Evolutionary conservation across 2,113 vertebrate genomes (phyloP), one percentile per base, ranked within the genome.

Genomic region (Nerophis lumbriciformis): DNA sequence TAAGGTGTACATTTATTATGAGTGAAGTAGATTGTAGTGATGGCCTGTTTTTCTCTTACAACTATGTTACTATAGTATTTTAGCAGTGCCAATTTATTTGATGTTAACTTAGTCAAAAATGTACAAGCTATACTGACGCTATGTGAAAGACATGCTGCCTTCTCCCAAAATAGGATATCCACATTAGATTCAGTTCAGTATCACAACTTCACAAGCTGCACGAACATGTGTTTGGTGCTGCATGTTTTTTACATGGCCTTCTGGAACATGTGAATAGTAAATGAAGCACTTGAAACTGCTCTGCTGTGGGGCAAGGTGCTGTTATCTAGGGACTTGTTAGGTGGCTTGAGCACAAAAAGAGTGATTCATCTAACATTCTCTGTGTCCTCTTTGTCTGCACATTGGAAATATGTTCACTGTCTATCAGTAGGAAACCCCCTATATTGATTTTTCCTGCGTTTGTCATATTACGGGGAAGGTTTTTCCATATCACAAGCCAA

Each of bases 341-440:
- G 61, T 76, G 59, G 58, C 38, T 15, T 15, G 39, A 21, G 48
- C 6, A 21, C 42, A 52, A 53, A 75, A 58, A 59, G 55, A 37
- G 48, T 12, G 16, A 14, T 72, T 80, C 67, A 81, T 90, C 65
- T 66, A 59, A 16, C 76, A 88, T 89, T 87, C 87, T 73, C 53
- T 87, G 2, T 16, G 59, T 61, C 48, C 45, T 19, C 16, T 36
- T 53, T 53, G 54, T 67, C 61, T 55, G 14, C 53, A 59, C 39
- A 39, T 44, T 61, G 28, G 54, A 69, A 64, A 55, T 58, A n/a
- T 66, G 45, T 50, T 38, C 38, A 28, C 37, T 15, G 59, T 64
- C 63, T 14, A 35, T 38, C 61, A 62, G 36, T 42, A 59, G 28
- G 9, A 49, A 59, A 21, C 4, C 36, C 66, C n/a, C 12, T 6